Percentiles rank a stretch among this genome's conserved stretches.
Conservation (phyloP, 2,888 invertebrate genomes). For the Mellilla xanthometata region DNA sequence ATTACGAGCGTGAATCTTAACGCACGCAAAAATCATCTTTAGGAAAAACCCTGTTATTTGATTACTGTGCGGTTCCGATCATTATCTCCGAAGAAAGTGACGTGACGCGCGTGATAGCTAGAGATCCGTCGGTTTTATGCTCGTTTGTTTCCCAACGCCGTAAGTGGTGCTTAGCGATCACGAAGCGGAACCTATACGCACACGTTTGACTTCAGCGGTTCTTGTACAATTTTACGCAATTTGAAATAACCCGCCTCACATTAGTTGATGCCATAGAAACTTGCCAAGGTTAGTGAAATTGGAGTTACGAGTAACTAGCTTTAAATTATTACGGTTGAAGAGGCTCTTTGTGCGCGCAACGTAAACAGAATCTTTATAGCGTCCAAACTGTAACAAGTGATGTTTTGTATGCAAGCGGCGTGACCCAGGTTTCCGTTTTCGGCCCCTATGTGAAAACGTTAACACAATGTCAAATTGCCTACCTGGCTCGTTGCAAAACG, state of each 20-base stretch:
- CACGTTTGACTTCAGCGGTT: not conserved
- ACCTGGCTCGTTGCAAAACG: constrained; percentile 62
- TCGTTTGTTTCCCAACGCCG: constrained; percentile 16
- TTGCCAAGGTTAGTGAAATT: constrained; percentile 13
- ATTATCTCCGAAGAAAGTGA: constrained; percentile 35
- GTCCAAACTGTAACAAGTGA: constrained; percentile 32
- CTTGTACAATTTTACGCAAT: not conserved
- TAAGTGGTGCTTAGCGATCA: constrained; percentile 14
- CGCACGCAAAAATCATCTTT: not conserved
- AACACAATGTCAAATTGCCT: constrained; percentile 72
- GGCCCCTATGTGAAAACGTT: constrained; percentile 70
- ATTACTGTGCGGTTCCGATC: constrained; percentile 28
- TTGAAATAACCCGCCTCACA: not conserved
- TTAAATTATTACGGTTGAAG: constrained; percentile 8
- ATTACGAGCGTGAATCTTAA: constrained; percentile 5
- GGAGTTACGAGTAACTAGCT: constrained; percentile 4
- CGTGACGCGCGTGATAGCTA: constrained; percentile 23
- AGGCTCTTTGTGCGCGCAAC: constrained; percentile 12
- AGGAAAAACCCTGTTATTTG: constrained; percentile 22
- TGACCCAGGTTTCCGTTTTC: constrained; percentile 69
- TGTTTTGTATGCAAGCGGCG: constrained; percentile 65
- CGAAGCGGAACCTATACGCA: constrained; percentile 17
- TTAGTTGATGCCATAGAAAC: constrained; percentile 7
- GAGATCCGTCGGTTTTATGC: constrained; percentile 25
- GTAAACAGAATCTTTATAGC: constrained; percentile 24